Evolutionary conservation across 2,797 vertebrate genomes (phyloP), one percentile per base, ranked within the genome.

Genomic region (Apodemus agrarius): DNA sequence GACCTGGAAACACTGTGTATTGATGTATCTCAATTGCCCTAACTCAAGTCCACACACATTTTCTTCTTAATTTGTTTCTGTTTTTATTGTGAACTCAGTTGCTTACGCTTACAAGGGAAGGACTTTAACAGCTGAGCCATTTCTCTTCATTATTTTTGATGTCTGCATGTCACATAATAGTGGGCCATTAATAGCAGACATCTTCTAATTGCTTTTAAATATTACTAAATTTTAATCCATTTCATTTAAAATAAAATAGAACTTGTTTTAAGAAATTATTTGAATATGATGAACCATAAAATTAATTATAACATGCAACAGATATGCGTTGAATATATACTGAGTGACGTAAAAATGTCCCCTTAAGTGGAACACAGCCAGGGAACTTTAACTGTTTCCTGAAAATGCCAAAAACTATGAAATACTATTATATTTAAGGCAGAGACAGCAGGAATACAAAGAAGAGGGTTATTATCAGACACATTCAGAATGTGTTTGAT

Each of bases 201-300:
- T 92, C 8, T 78, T 52, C 29, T 80, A 82, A 65, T 59, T 96
- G 37, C 24, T 82, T 94, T 96, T 91, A 95, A 87, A 5, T 80
- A 79, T 92, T 63, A 95, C 83, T 65, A 24, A 4, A 91, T 49
- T 96, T 88, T 24, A 57, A 59, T 13, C 4, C 40, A 37, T 93
- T 96, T 92, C 78, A 40, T 93, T 65, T 75, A 88, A 93, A 93
- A 90, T 29, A 80, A 89, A 94, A 82, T 34, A 7, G 85, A 84
- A 86, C 87, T 96, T 94, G 34, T 94, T 85, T 16, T 46, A 37
- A 97, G 67, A 88, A 92, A 95, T 67, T 65, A 74, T 93, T 96
- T 97, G 63, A 89, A 96, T 34, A 81, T 34, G 26, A 1, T 84
- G 14, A 0, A 91, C 79, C 89, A 96, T 83, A 74, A 90, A 93